Percentiles rank a stretch among this genome's conserved stretches.
Evolutionary conservation across 2,113 vertebrate species (phyloP).

Genomic region (Pontoporia blainvillei): DNA sequence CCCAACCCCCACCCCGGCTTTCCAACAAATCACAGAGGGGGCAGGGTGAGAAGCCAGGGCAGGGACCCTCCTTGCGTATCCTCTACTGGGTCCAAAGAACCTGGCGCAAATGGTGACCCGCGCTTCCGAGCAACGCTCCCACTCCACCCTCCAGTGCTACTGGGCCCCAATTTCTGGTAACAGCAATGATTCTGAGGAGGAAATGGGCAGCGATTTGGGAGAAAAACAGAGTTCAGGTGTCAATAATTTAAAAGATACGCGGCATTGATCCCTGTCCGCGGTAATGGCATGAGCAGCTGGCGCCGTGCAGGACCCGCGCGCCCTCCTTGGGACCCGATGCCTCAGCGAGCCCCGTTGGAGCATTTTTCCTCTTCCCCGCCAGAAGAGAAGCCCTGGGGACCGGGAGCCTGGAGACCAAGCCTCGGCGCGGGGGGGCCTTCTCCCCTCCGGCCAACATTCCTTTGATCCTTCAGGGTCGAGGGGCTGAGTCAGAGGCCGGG

Average conservation of each 20-base stretch:
- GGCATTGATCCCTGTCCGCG: too few species aligned
- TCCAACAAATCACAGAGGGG: accelerated
- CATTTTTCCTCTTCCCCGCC: not conserved
- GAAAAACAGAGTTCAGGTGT: not conserved
- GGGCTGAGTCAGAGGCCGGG: not conserved
- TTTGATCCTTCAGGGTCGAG: not conserved
- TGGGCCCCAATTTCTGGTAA: not conserved
- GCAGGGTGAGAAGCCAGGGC: accelerated
- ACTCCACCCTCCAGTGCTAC: not conserved
- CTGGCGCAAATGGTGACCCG: accelerated
- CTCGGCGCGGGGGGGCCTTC: accelerated
- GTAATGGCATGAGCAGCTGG: not conserved
- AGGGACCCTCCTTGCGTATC: too few species aligned
- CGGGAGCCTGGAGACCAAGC: not conserved
- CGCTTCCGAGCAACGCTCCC: not conserved
- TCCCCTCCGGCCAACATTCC: accelerated
- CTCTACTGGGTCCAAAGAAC: not conserved
- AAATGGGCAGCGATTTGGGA: not conserved
- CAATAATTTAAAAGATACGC: not conserved
- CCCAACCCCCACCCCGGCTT: not conserved
- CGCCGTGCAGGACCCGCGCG: accelerated
- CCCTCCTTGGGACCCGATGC: not conserved
- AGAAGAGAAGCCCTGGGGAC: not conserved
- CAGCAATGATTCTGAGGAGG: not conserved
- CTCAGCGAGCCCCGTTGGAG: not conserved